A percentile compares a stretch with the other conserved stretches of the same genome.
Evolutionary conservation across 2,888 invertebrate genomes (phyloP).

Genomic region (Leptinotarsa haldemani): DNA sequence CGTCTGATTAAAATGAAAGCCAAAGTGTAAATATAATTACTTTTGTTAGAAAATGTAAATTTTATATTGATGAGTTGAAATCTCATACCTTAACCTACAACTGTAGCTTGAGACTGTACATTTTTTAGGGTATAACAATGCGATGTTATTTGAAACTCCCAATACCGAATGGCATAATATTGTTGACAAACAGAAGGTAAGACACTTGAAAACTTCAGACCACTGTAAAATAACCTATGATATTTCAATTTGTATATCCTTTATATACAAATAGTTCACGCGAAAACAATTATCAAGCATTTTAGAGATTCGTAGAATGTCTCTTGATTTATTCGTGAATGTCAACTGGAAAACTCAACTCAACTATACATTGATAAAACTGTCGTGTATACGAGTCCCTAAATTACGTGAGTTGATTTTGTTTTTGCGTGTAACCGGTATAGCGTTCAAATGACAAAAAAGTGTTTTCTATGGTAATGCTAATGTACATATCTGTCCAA

Average conservation of each 20-base stretch:
- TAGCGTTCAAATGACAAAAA: conserved; percentile 44
- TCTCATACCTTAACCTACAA: conserved; percentile 50
- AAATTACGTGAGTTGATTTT: no score
- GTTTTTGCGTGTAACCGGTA: background rate
- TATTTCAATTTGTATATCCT: conserved; percentile 49
- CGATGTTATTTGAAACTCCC: conserved; percentile 15
- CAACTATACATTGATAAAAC: no score
- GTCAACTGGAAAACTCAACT: no score
- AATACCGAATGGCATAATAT: conserved; percentile 17
- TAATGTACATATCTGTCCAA: conserved; percentile 59
- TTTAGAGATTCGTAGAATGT: background rate
- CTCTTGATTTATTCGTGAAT: no score
- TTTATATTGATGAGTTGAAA: conserved; percentile 48
- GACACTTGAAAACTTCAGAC: conserved; percentile 51
- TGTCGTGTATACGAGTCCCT: no score
- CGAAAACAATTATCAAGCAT: background rate
- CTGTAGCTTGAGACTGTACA: conserved; percentile 49
- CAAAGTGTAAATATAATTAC: conserved; percentile 59
- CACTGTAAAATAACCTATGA: conserved; percentile 34
- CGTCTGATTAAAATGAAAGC: conserved; percentile 42
- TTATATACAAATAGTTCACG: conserved; percentile 44
- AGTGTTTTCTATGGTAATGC: conserved; percentile 46
- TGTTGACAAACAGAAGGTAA: conserved; percentile 42
- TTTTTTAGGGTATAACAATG: conserved; percentile 29
- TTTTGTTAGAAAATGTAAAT: conserved; percentile 55